These are phyloP conservation scores for Coreius guichenoti DNA, from an alignment of 2,797 vertebrate species.

Conservation along the genomic window DNA sequence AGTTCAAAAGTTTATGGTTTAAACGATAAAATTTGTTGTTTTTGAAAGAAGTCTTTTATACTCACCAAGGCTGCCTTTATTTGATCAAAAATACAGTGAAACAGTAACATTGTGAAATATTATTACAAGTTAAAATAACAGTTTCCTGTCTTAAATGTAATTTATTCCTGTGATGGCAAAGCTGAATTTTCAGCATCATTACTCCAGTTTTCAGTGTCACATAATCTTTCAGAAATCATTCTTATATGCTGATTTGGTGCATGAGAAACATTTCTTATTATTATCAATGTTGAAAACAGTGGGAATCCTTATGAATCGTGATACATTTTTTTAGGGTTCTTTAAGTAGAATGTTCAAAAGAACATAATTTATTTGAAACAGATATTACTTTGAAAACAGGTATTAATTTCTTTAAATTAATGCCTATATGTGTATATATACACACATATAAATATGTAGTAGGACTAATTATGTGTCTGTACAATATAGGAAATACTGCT, in stretches of 20 bases:
- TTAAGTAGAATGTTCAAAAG: too few species aligned
- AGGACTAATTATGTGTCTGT: background rate
- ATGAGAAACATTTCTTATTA: background rate
- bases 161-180: background rate
- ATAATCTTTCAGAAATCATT: background rate
- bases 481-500: background rate
- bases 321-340: too few species aligned
- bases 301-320: too few species aligned
- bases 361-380: background rate
- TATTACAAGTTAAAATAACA: background rate
- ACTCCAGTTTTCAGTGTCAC: background rate
- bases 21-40: background rate
- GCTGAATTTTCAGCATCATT: background rate
- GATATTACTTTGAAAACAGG: too few species aligned
- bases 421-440: too few species aligned
- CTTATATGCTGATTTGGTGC: background rate
- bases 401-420: background rate
- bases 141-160: background rate
- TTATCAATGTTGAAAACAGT: background rate
- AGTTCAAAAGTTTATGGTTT: background rate
- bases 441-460: background rate
- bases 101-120: background rate
- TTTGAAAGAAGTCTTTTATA: background rate
- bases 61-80: background rate
- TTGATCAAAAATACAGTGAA: background rate